These are phyloP conservation scores for Leptura quadrifasciata DNA, from an alignment of 2,888 invertebrate genomes.

Conservation along the genomic window DNA sequence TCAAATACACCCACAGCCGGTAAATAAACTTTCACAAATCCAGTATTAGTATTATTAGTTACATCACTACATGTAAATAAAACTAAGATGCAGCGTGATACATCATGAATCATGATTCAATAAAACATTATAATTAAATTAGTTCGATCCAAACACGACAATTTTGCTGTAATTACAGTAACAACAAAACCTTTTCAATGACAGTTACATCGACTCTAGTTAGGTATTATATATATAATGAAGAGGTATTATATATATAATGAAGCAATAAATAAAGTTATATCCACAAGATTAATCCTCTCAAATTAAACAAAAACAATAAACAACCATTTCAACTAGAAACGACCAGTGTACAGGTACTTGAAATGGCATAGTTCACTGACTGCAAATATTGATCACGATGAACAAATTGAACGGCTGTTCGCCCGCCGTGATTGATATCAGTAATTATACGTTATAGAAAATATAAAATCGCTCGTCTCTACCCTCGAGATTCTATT, in stretches of 20 bases:
- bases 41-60: too few relatives aligned
- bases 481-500: conserved; percentile 32
- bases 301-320: conserved; percentile 37
- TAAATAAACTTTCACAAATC: too few relatives aligned
- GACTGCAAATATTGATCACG: conserved; percentile 51
- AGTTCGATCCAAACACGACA: too few relatives aligned
- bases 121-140: too few relatives aligned
- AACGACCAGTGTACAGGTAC: conserved; percentile 12
- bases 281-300: conserved; percentile 30
- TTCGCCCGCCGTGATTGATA: conserved; percentile 41
- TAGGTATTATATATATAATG: neutral
- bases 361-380: conserved; percentile 44
- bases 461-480: conserved; percentile 28
- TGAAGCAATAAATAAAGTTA: conserved; percentile 25
- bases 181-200: neutral
- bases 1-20: too few relatives aligned
- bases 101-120: too few relatives aligned
- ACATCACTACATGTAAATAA: too few relatives aligned
- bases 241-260: too few relatives aligned
- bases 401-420: conserved; percentile 49
- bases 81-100: too few relatives aligned
- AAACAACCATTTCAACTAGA: conserved; percentile 22
- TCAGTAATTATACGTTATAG: conserved; percentile 35
- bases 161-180: neutral
- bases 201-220: neutral